phyloP scores from a whole-genome alignment of 2,113 vertebrate species.

The human region GRCh38 chr11:32356001-32356500 shows the following conservation, averaged over 20 bases:
- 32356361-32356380: conserved; percentile 1
- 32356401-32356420: not conserved
- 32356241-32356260: rapidly evolving
- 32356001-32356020: too few species aligned
- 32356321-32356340: not conserved
- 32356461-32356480: not conserved
- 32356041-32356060: too few species aligned
- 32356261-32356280: not conserved
- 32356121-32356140: not conserved
- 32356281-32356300: not conserved
- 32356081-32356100: not conserved
- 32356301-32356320: not conserved
- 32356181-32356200: not conserved
- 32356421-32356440: not conserved
- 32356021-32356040: too few species aligned
- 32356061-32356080: too few species aligned
- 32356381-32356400: not conserved
- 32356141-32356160: not conserved
- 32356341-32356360: not conserved
- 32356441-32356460: not conserved
- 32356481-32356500: too few species aligned
- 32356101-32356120: not conserved
- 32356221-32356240: not conserved
- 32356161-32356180: not conserved
- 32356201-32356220: not conserved